Percentiles rank a stretch among this genome's conserved stretches.
These are phyloP conservation scores for Chaetorhynchus papuensis DNA, from an alignment of 2,113 vertebrate species.

Conservation along the genomic window DNA sequence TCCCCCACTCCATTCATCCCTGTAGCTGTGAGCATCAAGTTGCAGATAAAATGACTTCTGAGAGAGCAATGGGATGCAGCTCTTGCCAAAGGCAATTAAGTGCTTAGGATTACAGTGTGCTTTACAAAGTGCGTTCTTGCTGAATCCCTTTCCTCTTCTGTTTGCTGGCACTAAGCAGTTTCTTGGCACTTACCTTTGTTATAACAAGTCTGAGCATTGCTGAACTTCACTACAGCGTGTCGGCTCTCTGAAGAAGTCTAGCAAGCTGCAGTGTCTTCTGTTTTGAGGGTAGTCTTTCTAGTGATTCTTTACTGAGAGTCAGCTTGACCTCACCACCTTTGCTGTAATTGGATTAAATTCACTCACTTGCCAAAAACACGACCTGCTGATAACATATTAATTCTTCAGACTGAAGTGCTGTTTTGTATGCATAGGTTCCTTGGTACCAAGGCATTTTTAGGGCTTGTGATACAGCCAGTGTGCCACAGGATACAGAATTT, in stretches of 20 bases:
- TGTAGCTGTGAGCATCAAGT: constrained; percentile 35
- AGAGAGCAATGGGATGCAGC: constrained; percentile 26
- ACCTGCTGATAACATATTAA: not conserved
- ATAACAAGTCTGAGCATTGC: constrained; percentile 9
- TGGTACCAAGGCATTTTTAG: not conserved
- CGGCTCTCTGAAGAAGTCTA: not conserved
- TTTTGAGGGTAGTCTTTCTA: not conserved
- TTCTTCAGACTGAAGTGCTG: not conserved
- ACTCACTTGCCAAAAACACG: not conserved
- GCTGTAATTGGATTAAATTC: constrained; percentile 36
- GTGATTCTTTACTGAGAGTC: not conserved
- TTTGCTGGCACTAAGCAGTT: constrained; percentile 23
- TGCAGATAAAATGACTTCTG: constrained; percentile 45
- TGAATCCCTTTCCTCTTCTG: constrained; percentile 34
- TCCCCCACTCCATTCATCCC: constrained; percentile 40
- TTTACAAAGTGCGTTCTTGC: constrained; percentile 36
- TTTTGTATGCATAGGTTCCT: not conserved
- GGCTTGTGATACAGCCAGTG: not conserved
- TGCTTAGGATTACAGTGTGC: constrained; percentile 44
- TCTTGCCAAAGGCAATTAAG: constrained; percentile 60
- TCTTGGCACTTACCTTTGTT: constrained; percentile 10
- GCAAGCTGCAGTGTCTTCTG: not conserved
- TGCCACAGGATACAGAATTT: not conserved
- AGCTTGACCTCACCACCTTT: constrained; percentile 22
- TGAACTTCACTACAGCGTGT: not conserved